Percentiles rank a stretch among this genome's conserved stretches.
Evolutionary conservation across 2,888 invertebrate genomes (phyloP).

Genomic region (Adelognathus sp.): DNA sequence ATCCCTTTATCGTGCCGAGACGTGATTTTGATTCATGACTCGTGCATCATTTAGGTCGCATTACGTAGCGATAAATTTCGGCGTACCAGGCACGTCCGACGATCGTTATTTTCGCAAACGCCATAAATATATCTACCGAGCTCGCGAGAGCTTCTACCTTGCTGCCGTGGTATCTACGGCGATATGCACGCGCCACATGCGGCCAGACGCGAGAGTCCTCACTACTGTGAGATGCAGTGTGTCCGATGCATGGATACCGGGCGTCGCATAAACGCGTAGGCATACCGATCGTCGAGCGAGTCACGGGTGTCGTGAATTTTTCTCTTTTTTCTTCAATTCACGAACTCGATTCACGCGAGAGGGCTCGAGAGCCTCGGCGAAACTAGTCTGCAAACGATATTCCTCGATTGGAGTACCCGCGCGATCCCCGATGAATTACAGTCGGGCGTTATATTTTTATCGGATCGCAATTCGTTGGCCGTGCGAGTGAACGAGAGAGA

Average conservation of each 20-base stretch:
- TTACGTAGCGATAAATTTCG: constrained; percentile 72
- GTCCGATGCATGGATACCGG: constrained; percentile 6
- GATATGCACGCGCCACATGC: constrained; percentile 17
- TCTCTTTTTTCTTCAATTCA: constrained; percentile 31
- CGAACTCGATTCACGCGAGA: constrained; percentile 30
- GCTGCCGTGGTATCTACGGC: constrained; percentile 47
- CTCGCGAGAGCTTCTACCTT: constrained; percentile 32
- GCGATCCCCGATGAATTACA: constrained; percentile 57
- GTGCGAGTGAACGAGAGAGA: constrained; percentile 10
- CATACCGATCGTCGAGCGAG: constrained; percentile 53
- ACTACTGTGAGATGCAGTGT: constrained; percentile 45
- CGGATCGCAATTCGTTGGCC: constrained; percentile 59
- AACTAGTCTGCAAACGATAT: constrained; percentile 46
- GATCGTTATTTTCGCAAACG: constrained; percentile 67
- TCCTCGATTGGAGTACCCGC: constrained; percentile 51
- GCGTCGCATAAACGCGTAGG: constrained; percentile 61
- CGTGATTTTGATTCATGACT: constrained; percentile 71
- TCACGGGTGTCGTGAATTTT: constrained; percentile 36
- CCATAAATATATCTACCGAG: constrained; percentile 66
- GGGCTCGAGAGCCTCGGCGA: constrained; percentile 23
- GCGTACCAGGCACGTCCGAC: constrained; percentile 54
- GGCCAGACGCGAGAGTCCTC: constrained; percentile 14
- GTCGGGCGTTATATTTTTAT: constrained; percentile 59
- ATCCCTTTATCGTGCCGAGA: constrained; percentile 44
- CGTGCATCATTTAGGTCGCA: constrained; percentile 70